Conservation (phyloP, 2,113 vertebrate genomes). For the Mellivora capensis region DNA sequence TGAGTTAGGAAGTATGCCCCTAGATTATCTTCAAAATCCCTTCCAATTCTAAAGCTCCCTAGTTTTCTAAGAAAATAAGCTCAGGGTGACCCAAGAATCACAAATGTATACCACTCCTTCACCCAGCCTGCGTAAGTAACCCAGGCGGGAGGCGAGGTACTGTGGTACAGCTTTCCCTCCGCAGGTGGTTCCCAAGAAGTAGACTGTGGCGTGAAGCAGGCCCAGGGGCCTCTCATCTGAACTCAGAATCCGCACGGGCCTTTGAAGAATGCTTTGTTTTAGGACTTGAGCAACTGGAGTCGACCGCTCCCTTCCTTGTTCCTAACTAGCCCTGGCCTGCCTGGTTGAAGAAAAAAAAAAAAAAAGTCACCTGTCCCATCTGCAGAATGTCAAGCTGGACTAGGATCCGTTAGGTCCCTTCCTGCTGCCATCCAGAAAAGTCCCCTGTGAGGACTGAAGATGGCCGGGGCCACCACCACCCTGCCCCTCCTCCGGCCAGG, state of each 20-base stretch:
- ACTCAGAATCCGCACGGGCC: not conserved
- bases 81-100: not conserved
- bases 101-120: not conserved
- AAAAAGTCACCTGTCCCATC: not conserved
- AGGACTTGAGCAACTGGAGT: not conserved
- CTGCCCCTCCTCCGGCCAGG: not conserved
- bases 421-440: not conserved
- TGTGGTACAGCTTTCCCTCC: not conserved
- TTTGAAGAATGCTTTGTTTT: not conserved
- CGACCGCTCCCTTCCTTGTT: not conserved
- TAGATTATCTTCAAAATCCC: not conserved
- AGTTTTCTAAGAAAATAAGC: not conserved
- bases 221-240: not conserved
- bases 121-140: not conserved
- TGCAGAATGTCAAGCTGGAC: not conserved
- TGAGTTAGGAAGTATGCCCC: not conserved
- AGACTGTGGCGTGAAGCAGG: not conserved
- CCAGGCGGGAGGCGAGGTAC: not conserved
- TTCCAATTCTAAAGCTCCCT: conserved; percentile 28
- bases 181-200: not conserved
- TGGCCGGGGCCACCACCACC: not conserved
- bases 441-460: not conserved
- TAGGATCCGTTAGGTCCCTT: not conserved
- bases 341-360: no score
- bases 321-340: not conserved